Evolutionary conservation across 2,797 vertebrate genomes (phyloP).

Genomic region (Alfaro cultratus): DNA sequence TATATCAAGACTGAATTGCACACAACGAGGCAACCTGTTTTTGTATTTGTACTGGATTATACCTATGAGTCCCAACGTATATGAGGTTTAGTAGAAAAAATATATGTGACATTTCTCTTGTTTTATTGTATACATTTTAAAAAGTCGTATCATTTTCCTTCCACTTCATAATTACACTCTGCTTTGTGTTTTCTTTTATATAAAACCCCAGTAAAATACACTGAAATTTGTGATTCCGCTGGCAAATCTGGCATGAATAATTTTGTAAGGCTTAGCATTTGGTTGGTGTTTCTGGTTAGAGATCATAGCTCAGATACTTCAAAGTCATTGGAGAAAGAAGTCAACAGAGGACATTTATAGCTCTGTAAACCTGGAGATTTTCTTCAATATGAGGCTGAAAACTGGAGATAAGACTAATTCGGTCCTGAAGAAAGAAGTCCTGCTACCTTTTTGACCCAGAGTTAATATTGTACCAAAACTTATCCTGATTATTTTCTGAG

Average conservation of each 20-base stretch:
- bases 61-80: background rate
- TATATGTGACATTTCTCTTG: background rate
- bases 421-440: conserved; percentile 14
- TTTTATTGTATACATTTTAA: background rate
- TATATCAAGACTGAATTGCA: background rate
- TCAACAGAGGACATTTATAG: background rate
- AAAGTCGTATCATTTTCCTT: background rate
- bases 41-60: background rate
- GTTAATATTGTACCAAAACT: conserved; percentile 45
- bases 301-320: background rate
- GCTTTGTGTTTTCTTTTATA: background rate
- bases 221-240: background rate
- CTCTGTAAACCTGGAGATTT: background rate
- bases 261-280: background rate
- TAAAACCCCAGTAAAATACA: background rate
- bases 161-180: background rate
- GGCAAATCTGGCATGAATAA: background rate
- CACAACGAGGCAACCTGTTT: background rate
- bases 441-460: conserved; percentile 32
- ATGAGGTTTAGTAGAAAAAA: background rate
- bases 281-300: background rate
- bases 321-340: background rate
- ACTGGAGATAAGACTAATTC: conserved; percentile 17
- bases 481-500: conserved; percentile 55
- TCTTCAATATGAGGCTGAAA: background rate